Percentiles rank a stretch among this genome's conserved stretches.
Evolutionary conservation across 2,113 vertebrate species (phyloP).

Genomic region (Gulo gulo): DNA sequence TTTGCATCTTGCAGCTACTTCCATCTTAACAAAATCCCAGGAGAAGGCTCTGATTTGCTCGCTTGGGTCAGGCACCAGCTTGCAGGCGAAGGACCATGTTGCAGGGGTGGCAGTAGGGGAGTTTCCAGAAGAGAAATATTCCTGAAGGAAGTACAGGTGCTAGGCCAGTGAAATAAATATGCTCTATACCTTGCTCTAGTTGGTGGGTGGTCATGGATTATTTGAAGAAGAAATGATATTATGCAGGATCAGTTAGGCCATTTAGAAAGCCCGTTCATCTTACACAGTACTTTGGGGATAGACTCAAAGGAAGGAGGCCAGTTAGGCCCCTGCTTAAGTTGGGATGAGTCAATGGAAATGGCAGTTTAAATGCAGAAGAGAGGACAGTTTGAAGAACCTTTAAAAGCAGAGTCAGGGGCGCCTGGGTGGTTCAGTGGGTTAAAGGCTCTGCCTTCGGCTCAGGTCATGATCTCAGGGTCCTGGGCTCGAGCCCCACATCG

Average conservation of each 20-base stretch:
- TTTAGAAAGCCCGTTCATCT: not conserved
- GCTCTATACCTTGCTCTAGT: not conserved
- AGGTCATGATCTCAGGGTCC: too few species aligned
- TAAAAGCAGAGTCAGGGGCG: not conserved
- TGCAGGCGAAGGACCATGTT: not conserved
- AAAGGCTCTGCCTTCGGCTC: too few species aligned
- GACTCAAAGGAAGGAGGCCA: not conserved
- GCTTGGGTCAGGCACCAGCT: not conserved
- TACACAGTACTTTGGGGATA: not conserved
- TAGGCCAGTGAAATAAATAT: not conserved
- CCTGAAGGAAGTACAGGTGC: not conserved
- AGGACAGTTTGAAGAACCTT: not conserved
- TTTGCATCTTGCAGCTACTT: not conserved
- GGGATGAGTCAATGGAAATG: not conserved
- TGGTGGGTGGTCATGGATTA: not conserved
- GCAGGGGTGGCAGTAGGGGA: not conserved
- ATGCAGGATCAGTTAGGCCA: not conserved
- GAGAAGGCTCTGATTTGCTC: not conserved
- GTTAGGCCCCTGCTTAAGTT: not conserved
- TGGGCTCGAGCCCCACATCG: too few species aligned
- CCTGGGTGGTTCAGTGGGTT: too few species aligned
- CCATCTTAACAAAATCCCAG: not conserved
- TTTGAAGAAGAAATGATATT: not conserved
- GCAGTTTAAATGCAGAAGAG: not conserved
- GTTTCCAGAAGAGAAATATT: not conserved